A percentile compares a stretch with the other conserved stretches of the same genome.
phyloP scores from a whole-genome alignment of 2,888 invertebrate genomes.

The Globia sparganii region DNA sequence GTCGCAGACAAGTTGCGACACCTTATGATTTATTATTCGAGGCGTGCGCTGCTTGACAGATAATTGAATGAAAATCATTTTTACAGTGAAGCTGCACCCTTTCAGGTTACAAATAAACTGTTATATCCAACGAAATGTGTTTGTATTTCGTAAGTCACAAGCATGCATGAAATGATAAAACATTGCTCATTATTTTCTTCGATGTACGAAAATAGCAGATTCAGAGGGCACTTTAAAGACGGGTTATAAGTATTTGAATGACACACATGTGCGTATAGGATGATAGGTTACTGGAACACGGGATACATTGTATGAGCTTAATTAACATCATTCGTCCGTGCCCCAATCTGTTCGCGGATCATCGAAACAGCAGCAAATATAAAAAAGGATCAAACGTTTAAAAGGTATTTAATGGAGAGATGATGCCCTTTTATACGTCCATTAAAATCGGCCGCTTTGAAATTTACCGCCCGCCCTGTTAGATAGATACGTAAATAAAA shows the following conservation, averaged over 20 bases:
- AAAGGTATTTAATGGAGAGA: conserved; percentile 90
- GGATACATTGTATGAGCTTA: conserved; percentile 76
- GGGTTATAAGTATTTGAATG: conserved; percentile 40
- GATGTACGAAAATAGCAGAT: conserved; percentile 13
- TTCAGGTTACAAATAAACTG: conserved; percentile 37
- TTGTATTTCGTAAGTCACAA: background rate
- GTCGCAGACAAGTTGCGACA: conserved; percentile 83
- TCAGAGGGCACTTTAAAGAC: conserved; percentile 20
- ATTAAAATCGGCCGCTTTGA: conserved; percentile 88
- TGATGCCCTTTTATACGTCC: conserved; percentile 89
- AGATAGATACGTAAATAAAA: conserved; percentile 83
- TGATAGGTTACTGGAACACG: conserved; percentile 63
- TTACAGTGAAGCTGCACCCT: conserved; percentile 57
- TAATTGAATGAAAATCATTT: conserved; percentile 80
- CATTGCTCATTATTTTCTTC: background rate
- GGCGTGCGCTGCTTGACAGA: conserved; percentile 72
- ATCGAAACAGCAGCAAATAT: conserved; percentile 87
- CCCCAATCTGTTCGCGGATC: conserved; percentile 85
- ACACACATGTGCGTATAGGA: conserved; percentile 32
- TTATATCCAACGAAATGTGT: background rate
- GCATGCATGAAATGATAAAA: background rate
- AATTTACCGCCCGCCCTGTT: conserved; percentile 82
- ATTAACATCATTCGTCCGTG: conserved; percentile 80
- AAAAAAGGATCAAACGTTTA: conserved; percentile 90
- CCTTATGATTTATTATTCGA: conserved; percentile 86